phyloP scores from a whole-genome alignment of 2,113 vertebrate genomes.

The Cephalopholis sonnerati region DNA sequence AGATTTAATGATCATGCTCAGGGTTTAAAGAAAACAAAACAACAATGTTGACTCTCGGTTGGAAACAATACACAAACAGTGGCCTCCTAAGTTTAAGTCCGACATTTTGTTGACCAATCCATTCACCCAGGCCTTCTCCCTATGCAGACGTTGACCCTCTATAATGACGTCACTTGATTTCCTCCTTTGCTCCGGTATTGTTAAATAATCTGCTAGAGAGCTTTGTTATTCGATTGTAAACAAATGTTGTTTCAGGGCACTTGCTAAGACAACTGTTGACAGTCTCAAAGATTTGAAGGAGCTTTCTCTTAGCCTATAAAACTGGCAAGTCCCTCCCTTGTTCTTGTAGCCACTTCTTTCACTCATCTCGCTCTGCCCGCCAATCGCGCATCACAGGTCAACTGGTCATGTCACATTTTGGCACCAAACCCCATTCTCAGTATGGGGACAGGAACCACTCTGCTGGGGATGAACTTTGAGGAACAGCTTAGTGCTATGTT shows the following conservation, averaged over 20 bases:
- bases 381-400: not conserved
- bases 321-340: not conserved
- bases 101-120: not conserved
- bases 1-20: no score
- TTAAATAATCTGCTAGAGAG: not conserved
- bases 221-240: not conserved
- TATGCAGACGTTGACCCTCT: not conserved
- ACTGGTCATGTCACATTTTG: not conserved
- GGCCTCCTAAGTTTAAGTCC: not conserved
- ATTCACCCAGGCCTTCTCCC: not conserved
- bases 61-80: not conserved
- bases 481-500: constrained; percentile 9
- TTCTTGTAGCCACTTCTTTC: not conserved
- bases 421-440: constrained; percentile 16
- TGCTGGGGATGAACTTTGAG: constrained; percentile 16
- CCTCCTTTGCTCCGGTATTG: not conserved
- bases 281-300: not conserved
- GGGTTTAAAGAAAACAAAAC: no score
- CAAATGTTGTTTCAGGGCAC: not conserved
- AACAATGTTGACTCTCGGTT: no score
- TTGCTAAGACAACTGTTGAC: not conserved
- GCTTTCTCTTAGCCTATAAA: not conserved
- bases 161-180: not conserved
- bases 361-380: not conserved
- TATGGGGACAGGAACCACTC: constrained; percentile 20